phyloP scores from a whole-genome alignment of 2,113 vertebrate species.

The Nannobrachium achirus region DNA sequence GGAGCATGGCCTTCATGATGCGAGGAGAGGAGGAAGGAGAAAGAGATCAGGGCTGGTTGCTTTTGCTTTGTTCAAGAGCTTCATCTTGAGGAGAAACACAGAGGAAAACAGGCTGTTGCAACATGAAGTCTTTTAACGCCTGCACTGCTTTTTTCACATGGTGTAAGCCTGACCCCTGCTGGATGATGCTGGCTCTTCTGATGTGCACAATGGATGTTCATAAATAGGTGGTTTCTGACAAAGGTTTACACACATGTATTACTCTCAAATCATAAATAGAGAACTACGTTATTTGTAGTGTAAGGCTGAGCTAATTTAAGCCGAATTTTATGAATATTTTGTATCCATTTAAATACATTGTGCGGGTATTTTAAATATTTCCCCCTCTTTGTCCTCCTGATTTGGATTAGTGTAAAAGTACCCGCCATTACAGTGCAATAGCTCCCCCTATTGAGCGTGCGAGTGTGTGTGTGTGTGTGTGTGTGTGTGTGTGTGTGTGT shows the following conservation, averaged over 20 bases:
- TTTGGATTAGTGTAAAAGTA: not conserved
- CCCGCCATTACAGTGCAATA: conserved; percentile 39
- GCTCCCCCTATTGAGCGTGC: conserved; percentile 49
- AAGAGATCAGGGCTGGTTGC: not conserved
- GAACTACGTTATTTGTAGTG: too few species aligned
- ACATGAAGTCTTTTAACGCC: conserved; percentile 14
- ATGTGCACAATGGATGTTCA: not conserved
- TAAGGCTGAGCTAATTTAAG: too few species aligned
- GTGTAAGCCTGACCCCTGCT: conserved; percentile 56
- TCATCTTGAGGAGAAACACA: conserved; percentile 27
- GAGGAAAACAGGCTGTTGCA: not conserved
- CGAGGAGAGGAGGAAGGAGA: not conserved
- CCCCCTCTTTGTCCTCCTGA: not conserved
- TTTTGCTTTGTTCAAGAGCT: conserved; percentile 10
- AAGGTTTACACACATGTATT: not conserved
- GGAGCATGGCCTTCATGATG: not conserved
- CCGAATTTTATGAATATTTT: too few species aligned
- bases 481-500: conserved; percentile 9
- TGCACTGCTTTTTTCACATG: not conserved
- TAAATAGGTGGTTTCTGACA: not conserved
- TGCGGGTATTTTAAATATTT: not conserved
- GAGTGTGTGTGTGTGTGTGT: not conserved
- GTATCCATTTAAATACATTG: not conserved
- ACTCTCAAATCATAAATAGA: not conserved
- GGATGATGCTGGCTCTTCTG: too few species aligned